Percentiles rank a stretch among this genome's conserved stretches.
These are phyloP conservation scores for Crotalus adamanteus DNA, from an alignment of 2,797 vertebrate genomes.

Conservation along the genomic window DNA sequence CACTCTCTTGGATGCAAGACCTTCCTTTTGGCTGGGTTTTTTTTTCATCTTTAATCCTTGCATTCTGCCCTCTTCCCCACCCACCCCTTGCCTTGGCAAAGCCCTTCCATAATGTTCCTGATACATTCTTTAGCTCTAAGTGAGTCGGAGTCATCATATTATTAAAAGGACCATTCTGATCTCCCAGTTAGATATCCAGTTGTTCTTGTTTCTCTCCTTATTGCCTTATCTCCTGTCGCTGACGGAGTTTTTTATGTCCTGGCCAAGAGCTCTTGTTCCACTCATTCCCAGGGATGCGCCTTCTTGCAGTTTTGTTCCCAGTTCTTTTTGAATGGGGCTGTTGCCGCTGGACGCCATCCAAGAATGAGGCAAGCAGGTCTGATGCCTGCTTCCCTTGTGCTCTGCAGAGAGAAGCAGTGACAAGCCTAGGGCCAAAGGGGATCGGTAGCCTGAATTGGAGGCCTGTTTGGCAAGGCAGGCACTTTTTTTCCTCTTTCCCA, in stretches of 20 bases:
- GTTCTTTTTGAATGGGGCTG: constrained; percentile 8
- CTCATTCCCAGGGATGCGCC: constrained; percentile 1
- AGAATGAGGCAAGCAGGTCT: constrained; percentile 21
- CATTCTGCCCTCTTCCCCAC: background rate
- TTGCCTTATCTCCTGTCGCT: constrained; percentile 3
- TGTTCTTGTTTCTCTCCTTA: constrained; percentile 1
- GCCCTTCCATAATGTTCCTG: background rate
- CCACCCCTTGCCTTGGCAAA: background rate
- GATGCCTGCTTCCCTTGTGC: constrained; percentile 6
- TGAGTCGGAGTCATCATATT: background rate
- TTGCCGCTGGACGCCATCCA: constrained; percentile 20
- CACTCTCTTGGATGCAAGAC: background rate
- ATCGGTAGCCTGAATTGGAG: constrained; percentile 1
- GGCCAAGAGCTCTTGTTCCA: background rate
- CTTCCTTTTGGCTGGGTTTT: background rate
- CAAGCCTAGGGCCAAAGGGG: background rate
- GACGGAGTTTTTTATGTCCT: constrained; percentile 12
- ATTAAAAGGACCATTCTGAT: constrained; percentile 13
- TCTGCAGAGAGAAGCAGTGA: constrained; percentile 7
- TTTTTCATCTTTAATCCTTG: background rate
- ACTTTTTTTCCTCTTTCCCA: constrained; percentile 10
- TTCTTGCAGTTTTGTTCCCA: constrained; percentile 21
- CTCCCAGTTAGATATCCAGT: background rate
- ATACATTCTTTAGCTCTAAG: background rate
- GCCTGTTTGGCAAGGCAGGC: background rate